A percentile compares a stretch with the other conserved stretches of the same genome.
Evolutionary conservation across 2,888 invertebrate genomes (phyloP).

Genomic region (Acrobasis repandana): DNA sequence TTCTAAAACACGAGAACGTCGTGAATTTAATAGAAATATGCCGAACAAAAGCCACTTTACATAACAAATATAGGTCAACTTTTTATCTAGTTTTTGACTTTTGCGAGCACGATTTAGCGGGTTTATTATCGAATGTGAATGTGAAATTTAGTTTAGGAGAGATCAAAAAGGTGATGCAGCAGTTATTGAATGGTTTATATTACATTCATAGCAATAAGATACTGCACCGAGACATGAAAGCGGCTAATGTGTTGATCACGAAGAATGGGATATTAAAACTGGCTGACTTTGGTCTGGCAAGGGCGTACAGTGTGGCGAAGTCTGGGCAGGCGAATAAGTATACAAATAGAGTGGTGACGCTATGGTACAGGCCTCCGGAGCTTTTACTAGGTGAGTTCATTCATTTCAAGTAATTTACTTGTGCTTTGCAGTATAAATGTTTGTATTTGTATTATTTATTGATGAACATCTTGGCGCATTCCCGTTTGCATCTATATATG

Average conservation of each 20-base stretch:
- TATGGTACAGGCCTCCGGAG: slow-evolving; percentile 93
- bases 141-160: slow-evolving; percentile 98
- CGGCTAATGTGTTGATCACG: slow-evolving; percentile 98
- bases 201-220: slow-evolving; percentile 99
- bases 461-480: no score
- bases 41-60: slow-evolving; percentile 91
- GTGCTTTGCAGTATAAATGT: no score
- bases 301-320: slow-evolving; percentile 95
- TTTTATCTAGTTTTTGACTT: slow-evolving; percentile 99
- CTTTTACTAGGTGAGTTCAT: slow-evolving; percentile 65
- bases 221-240: slow-evolving; percentile 98
- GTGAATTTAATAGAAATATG: slow-evolving; percentile 99
- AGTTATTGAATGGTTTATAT: slow-evolving; percentile 92
- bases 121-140: slow-evolving; percentile 95
- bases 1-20: slow-evolving; percentile 98
- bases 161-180: slow-evolving; percentile 92
- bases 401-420: not conserved
- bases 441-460: no score
- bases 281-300: slow-evolving; percentile 98
- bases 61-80: slow-evolving; percentile 91
- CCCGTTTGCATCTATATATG: no score
- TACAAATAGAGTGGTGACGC: slow-evolving; percentile 98
- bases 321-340: slow-evolving; percentile 91
- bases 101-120: slow-evolving; percentile 99
- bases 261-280: slow-evolving; percentile 96